Conservation (phyloP, 1,140 invertebrate genomes). For the Procambarus clarkii region DNA sequence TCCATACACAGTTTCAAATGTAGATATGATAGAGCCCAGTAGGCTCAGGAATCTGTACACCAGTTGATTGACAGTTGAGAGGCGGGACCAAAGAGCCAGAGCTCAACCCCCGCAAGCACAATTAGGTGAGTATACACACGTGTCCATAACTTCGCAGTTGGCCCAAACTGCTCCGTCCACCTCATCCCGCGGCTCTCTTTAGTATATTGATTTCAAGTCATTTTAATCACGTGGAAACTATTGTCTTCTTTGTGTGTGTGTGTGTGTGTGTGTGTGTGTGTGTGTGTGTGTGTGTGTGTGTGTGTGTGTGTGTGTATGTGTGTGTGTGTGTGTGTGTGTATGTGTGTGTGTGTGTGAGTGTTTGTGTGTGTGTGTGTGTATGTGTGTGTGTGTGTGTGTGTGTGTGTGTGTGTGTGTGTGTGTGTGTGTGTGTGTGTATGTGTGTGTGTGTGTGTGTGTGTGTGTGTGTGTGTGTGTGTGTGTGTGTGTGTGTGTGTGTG, state of each 20-base stretch:
- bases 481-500: background rate
- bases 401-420: background rate
- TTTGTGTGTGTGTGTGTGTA: conserved; percentile 9
- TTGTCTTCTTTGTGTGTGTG: conserved; percentile 19
- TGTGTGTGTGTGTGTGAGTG: conserved; percentile 12
- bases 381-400: conserved; percentile 9
- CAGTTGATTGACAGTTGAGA: too few species aligned
- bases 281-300: conserved; percentile 12
- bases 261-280: conserved; percentile 39
- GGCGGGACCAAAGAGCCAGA: too few species aligned
- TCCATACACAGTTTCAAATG: too few species aligned
- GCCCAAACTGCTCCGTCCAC: too few species aligned
- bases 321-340: conserved; percentile 5
- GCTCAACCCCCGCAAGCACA: too few species aligned
- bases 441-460: conserved; percentile 15
- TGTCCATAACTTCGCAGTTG: too few species aligned
- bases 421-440: conserved; percentile 15
- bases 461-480: conserved; percentile 15
- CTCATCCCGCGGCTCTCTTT: too few species aligned
- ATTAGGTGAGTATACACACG: too few species aligned
- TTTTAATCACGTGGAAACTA: too few species aligned
- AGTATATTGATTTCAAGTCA: too few species aligned
- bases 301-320: background rate
- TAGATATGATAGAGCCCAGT: too few species aligned
- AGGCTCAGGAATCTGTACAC: too few species aligned